Evolutionary conservation across 2,888 invertebrate species (phyloP).

Genomic region (Tetheella fluctuosa): DNA sequence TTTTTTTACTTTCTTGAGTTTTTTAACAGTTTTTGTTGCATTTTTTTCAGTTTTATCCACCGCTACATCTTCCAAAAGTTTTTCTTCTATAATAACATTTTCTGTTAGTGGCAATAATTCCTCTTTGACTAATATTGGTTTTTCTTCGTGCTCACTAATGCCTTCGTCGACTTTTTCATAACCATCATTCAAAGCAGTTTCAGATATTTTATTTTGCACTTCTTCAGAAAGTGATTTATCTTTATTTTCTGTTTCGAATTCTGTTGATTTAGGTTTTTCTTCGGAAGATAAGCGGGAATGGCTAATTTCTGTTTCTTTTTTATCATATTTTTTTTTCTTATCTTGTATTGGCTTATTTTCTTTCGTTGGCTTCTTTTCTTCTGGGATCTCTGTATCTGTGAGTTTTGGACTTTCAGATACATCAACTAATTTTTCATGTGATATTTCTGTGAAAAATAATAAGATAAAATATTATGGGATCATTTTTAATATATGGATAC

Average conservation of each 20-base stretch:
- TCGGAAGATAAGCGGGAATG: neutral
- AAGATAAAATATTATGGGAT: neutral
- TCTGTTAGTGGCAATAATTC: neutral
- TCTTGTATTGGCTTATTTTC: constrained; percentile 34
- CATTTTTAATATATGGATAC: constrained; percentile 54
- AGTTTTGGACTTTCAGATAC: neutral
- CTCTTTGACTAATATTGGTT: neutral
- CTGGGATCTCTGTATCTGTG: constrained; percentile 23
- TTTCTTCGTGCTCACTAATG: neutral
- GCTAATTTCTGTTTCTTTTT: constrained; percentile 6
- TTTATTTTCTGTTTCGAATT: constrained; percentile 15
- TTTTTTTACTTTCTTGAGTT: constrained; percentile 42
- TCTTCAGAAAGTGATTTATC: constrained; percentile 45
- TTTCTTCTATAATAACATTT: neutral
- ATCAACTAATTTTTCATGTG: neutral
- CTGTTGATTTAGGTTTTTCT: neutral
- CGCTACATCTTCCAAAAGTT: constrained; percentile 61
- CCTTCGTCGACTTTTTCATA: too few relatives aligned
- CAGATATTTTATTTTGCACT: constrained; percentile 81
- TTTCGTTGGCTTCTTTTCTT: constrained; percentile 33
- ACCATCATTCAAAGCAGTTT: constrained; percentile 67
- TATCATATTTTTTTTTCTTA: constrained; percentile 36
- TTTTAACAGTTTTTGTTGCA: constrained; percentile 87
- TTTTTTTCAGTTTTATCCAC: constrained; percentile 84
- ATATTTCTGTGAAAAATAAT: neutral